Evolutionary conservation across 2,113 vertebrate species (phyloP).

Genomic region (cattle (Bos taurus)): DNA sequence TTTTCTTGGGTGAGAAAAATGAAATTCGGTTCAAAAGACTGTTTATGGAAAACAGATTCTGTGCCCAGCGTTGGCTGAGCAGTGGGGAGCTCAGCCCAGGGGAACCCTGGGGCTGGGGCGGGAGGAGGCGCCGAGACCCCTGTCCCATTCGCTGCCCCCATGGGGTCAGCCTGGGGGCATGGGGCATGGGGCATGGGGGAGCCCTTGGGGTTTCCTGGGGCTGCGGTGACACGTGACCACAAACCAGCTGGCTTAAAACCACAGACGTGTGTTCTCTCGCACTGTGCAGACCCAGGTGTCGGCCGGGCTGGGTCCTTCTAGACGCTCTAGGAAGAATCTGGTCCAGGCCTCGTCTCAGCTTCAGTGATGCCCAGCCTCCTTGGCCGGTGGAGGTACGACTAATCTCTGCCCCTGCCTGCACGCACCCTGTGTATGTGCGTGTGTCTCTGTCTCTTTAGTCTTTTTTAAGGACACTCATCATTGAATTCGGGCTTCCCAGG

Average conservation of each 20-base stretch:
- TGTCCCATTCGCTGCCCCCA: rapidly evolving
- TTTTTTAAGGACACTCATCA: not conserved
- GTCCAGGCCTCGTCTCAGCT: not conserved
- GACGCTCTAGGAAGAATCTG: rapidly evolving
- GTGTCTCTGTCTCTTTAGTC: not conserved
- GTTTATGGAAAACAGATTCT: conserved; percentile 29
- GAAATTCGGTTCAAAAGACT: conserved; percentile 5
- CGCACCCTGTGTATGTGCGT: too few species aligned
- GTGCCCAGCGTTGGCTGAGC: not conserved
- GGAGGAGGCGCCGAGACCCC: too few species aligned
- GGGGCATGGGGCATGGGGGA: too few species aligned
- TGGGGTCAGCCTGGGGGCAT: not conserved
- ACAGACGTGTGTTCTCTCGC: rapidly evolving
- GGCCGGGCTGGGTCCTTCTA: not conserved
- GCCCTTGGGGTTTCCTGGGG: not conserved
- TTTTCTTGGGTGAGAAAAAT: conserved; percentile 20
- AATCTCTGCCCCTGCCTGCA: not conserved
- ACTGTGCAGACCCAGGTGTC: not conserved
- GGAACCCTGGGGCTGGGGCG: too few species aligned
- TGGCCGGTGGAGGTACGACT: rapidly evolving
- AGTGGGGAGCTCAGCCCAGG: not conserved
- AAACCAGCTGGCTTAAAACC: not conserved
- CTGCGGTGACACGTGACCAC: not conserved
- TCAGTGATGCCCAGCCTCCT: not conserved
- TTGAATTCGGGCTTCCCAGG: not conserved